Conservation (phyloP, 1,140 invertebrate genomes). For the Brachionus asplanchnoidis region DNA sequence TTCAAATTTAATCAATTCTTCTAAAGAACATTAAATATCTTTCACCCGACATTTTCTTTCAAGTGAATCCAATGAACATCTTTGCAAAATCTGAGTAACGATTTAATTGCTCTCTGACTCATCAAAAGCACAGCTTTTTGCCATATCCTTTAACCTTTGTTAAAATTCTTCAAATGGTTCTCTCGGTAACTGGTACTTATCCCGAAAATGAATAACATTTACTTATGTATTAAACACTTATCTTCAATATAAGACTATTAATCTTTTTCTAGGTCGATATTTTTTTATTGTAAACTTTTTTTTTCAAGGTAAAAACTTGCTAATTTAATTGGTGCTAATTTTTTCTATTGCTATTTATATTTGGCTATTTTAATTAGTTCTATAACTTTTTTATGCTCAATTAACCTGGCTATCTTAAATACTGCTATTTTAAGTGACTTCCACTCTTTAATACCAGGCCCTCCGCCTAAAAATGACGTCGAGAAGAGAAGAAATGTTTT, state of each 20-base stretch:
- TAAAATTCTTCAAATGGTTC: not conserved
- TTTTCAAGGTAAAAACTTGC: too few relatives aligned
- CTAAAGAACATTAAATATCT: not conserved
- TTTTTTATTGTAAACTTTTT: too few relatives aligned
- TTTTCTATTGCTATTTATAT: too few relatives aligned
- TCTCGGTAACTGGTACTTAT: not conserved
- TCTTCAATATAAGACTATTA: too few relatives aligned
- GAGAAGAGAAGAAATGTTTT: not conserved
- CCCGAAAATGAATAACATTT: not conserved
- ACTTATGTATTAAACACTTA: not conserved
- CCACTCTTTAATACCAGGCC: too few relatives aligned
- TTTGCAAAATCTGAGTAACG: slow-evolving; percentile 3
- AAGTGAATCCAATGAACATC: not conserved
- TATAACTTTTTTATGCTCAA: too few relatives aligned
- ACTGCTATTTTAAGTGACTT: too few relatives aligned
- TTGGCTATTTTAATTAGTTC: too few relatives aligned
- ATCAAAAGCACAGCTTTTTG: not conserved
- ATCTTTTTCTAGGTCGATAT: too few relatives aligned
- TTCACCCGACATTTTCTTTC: slow-evolving; percentile 6
- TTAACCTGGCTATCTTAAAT: too few relatives aligned
- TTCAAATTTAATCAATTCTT: not conserved
- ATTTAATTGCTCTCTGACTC: not conserved
- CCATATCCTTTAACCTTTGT: not conserved
- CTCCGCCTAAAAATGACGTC: not conserved
- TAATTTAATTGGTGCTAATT: too few relatives aligned